Conservation (phyloP, 2,888 invertebrate genomes). For the Ceraclea dissimilis region DNA sequence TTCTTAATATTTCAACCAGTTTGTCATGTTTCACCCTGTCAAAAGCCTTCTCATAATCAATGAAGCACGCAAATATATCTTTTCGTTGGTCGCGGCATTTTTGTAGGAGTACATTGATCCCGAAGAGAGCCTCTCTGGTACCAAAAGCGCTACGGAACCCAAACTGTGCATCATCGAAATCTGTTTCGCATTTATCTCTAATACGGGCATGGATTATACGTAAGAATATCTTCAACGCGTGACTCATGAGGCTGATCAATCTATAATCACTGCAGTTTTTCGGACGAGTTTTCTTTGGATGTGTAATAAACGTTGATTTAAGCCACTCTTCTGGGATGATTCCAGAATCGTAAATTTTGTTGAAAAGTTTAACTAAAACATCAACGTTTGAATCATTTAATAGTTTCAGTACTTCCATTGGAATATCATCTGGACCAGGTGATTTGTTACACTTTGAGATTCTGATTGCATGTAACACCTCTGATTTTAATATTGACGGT, state of each 20-base stretch:
- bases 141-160: not conserved
- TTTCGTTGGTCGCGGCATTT: not conserved
- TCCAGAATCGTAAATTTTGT: not conserved
- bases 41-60: slow-evolving; percentile 1
- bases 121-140: not conserved
- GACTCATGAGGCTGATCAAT: slow-evolving; percentile 4
- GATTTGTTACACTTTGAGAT: not conserved
- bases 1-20: not conserved
- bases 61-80: not conserved
- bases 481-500: not conserved
- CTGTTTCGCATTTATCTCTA: not conserved
- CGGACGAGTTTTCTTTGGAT: not conserved
- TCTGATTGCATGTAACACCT: not conserved
- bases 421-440: not conserved
- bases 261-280: not conserved
- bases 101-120: not conserved
- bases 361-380: not conserved
- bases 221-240: not conserved
- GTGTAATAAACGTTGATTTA: not conserved
- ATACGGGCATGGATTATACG: not conserved
- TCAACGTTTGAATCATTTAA: not conserved
- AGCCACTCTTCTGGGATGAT: not conserved
- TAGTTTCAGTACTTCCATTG: not conserved
- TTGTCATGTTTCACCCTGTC: slow-evolving; percentile 2
- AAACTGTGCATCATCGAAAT: not conserved